These are phyloP conservation scores for Antrozous pallidus DNA, from an alignment of 2,797 vertebrate species.

Conservation along the genomic window DNA sequence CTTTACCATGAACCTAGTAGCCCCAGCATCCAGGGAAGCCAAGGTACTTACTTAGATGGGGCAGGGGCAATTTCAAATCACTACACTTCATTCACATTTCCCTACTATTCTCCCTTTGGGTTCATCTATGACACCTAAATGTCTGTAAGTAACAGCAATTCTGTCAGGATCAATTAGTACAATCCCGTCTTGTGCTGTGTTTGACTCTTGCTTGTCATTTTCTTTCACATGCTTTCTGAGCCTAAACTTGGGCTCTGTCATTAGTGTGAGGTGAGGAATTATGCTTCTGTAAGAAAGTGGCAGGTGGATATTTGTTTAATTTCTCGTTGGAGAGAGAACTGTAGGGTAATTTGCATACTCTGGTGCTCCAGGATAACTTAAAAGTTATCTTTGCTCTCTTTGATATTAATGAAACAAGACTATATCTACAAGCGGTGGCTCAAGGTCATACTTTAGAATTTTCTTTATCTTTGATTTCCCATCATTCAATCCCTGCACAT, in stretches of 20 bases:
- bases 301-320: constrained; percentile 47
- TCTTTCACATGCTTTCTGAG: constrained; percentile 43
- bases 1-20: neutral
- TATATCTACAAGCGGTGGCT: constrained; percentile 58
- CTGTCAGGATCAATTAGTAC: constrained; percentile 48
- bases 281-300: constrained; percentile 15
- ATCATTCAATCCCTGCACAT: constrained; percentile 47
- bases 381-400: constrained; percentile 59
- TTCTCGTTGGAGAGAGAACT: constrained; percentile 24
- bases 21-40: neutral
- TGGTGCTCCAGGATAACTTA: constrained; percentile 47
- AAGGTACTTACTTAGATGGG: neutral
- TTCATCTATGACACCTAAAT: neutral
- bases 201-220: constrained; percentile 43
- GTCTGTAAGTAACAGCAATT: neutral
- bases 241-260: constrained; percentile 27
- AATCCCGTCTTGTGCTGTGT: neutral
- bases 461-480: constrained; percentile 70
- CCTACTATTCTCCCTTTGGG: neutral
- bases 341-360: constrained; percentile 65
- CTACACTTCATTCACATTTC: neutral
- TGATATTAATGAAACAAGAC: constrained; percentile 72
- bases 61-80: neutral
- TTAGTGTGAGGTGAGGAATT: constrained; percentile 32
- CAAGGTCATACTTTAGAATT: constrained; percentile 73